Evolutionary conservation across 2,888 invertebrate genomes (phyloP).

Genomic region (Drosophila maculinotata): DNA sequence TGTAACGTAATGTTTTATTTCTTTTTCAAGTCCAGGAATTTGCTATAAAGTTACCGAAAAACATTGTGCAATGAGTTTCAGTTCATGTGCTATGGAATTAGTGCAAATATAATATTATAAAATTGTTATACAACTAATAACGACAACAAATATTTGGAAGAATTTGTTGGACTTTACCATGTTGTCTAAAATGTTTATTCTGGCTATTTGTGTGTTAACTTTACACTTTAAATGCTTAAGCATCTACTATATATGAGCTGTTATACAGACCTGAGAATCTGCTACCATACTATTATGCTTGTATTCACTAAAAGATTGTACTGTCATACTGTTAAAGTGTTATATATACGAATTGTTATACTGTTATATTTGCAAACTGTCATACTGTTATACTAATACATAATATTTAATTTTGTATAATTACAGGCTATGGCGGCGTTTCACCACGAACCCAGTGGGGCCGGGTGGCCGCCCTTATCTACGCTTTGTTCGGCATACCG

Average conservation of each 20-base stretch:
- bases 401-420: neutral
- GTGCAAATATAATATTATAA: neutral
- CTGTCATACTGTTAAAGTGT: no score
- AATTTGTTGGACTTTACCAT: no score
- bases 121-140: constrained; percentile 11
- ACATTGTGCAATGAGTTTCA: constrained; percentile 8
- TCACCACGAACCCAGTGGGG: constrained; percentile 93
- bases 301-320: no score
- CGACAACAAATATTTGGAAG: no score
- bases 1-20: constrained; percentile 6
- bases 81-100: neutral
- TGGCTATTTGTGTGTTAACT: no score
- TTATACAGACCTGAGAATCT: no score
- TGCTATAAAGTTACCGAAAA: constrained; percentile 11
- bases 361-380: constrained; percentile 10
- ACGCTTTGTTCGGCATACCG: constrained; percentile 94
- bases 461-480: constrained; percentile 91
- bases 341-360: no score
- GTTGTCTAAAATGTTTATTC: no score
- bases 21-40: constrained; percentile 9
- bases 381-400: constrained; percentile 23
- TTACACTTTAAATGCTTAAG: no score
- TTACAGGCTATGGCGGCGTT: constrained; percentile 93
- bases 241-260: no score
- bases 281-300: no score